These are phyloP conservation scores for Clinocottus analis DNA, from an alignment of 2,113 vertebrate genomes.

Conservation along the genomic window DNA sequence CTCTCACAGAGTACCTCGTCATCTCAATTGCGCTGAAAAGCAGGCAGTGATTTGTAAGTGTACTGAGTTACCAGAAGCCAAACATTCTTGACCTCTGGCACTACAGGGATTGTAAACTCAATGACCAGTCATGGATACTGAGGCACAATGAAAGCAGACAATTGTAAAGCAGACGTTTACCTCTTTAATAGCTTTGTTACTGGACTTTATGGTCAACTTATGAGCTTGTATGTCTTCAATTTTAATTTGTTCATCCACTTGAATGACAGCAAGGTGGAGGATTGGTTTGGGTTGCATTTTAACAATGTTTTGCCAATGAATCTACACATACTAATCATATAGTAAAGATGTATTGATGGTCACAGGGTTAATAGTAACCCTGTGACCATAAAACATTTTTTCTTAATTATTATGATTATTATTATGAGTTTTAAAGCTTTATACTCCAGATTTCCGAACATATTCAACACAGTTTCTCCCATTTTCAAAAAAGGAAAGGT, in stretches of 20 bases:
- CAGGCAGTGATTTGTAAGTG: conserved; percentile 45
- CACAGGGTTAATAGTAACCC: neutral
- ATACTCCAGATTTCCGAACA: neutral
- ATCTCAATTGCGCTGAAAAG: conserved; percentile 35
- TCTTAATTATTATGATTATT: neutral
- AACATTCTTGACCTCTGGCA: conserved; percentile 45
- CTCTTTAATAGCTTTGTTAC: neutral
- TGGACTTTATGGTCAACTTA: neutral
- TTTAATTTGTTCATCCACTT: too few relatives aligned
- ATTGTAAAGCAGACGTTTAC: neutral
- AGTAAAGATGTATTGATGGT: too few relatives aligned
- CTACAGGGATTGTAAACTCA: conserved; percentile 37
- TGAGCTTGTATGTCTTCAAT: neutral
- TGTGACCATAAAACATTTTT: too few relatives aligned
- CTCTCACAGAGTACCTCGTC: conserved; percentile 1
- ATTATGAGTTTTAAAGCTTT: neutral
- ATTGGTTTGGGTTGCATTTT: too few relatives aligned
- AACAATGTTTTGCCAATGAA: too few relatives aligned
- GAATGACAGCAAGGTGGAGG: too few relatives aligned
- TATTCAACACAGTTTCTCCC: neutral
- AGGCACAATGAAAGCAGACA: neutral
- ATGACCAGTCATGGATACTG: conserved; percentile 27
- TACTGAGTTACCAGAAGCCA: conserved; percentile 51
- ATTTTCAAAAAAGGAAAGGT: neutral
- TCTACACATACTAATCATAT: too few relatives aligned